A percentile compares a stretch with the other conserved stretches of the same genome.
phyloP scores from a whole-genome alignment of 2,888 invertebrate genomes.

The Chaitophorus viminalis region DNA sequence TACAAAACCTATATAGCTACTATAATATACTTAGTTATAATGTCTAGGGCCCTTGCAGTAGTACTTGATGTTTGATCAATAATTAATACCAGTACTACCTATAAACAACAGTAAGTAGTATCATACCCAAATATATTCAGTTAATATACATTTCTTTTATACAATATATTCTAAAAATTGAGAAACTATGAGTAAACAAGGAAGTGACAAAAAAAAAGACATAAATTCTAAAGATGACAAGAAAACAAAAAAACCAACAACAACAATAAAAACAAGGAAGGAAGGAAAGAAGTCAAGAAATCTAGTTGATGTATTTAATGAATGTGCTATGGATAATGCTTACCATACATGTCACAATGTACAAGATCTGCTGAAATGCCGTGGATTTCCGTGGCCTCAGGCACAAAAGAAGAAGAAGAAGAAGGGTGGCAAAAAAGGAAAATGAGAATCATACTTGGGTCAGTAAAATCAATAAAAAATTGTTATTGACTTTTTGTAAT shows the following conservation, averaged over 20 bases:
- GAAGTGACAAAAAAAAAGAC: slow-evolving; percentile 43
- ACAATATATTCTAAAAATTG: not conserved
- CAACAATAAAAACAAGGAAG: slow-evolving; percentile 63
- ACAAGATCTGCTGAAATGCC: slow-evolving; percentile 83
- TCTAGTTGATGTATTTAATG: slow-evolving; percentile 86
- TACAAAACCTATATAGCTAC: too few relatives aligned
- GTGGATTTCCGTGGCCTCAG: slow-evolving; percentile 91
- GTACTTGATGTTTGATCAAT: too few relatives aligned
- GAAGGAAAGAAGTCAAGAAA: slow-evolving; percentile 73
- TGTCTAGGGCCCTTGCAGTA: too few relatives aligned
- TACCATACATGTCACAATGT: slow-evolving; percentile 94
- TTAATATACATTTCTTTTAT: not conserved
- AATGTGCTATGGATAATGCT: slow-evolving; percentile 92
- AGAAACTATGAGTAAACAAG: slow-evolving; percentile 55
- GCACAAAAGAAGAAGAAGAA: slow-evolving; percentile 85
- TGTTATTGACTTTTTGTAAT: slow-evolving; percentile 57
- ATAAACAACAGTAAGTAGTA: too few relatives aligned
- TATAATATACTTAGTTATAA: too few relatives aligned
- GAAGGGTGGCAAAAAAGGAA: slow-evolving; percentile 68
- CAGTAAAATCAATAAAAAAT: slow-evolving; percentile 32
- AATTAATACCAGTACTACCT: too few relatives aligned
- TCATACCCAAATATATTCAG: too few relatives aligned
- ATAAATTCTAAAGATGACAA: slow-evolving; percentile 56
- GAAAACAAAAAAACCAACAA: slow-evolving; percentile 62
- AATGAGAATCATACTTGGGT: slow-evolving; percentile 31